Evolutionary conservation across 2,888 invertebrate species (phyloP).

Genomic region (Unio delphinus): DNA sequence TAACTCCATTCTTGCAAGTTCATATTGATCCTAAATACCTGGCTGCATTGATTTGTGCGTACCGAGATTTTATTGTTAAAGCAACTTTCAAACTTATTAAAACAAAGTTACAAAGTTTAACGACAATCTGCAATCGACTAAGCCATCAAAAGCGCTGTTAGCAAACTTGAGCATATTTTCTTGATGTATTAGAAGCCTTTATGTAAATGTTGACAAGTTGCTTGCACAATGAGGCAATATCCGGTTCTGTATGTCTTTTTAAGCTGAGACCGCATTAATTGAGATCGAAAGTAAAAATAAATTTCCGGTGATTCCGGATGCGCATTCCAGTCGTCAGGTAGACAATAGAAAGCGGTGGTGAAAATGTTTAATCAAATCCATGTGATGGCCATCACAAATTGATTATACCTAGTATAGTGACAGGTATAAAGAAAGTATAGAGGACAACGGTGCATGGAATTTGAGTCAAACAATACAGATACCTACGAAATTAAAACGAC

Average conservation of each 20-base stretch:
- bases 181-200: constrained; percentile 19
- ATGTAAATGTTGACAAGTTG: constrained; percentile 24
- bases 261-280: constrained; percentile 30
- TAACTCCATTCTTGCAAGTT: no score
- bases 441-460: not conserved
- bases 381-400: constrained; percentile 8
- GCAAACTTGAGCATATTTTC: constrained; percentile 13
- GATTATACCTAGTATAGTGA: not conserved
- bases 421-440: constrained; percentile 1
- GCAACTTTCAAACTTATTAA: no score
- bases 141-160: constrained; percentile 3
- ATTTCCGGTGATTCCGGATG: constrained; percentile 36
- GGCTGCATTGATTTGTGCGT: no score
- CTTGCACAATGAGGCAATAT: constrained; percentile 28
- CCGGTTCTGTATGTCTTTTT: constrained; percentile 32
- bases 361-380: constrained; percentile 34
- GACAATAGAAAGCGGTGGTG: constrained; percentile 27
- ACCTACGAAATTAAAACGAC: no score
- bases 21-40: no score
- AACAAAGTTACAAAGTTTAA: no score
- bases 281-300: constrained; percentile 40
- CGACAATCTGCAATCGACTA: no score
- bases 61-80: no score
- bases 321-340: constrained; percentile 34
- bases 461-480: no score